These are phyloP conservation scores for Boleophthalmus pectinirostris DNA, from an alignment of 2,113 vertebrate genomes.

Conservation along the genomic window DNA sequence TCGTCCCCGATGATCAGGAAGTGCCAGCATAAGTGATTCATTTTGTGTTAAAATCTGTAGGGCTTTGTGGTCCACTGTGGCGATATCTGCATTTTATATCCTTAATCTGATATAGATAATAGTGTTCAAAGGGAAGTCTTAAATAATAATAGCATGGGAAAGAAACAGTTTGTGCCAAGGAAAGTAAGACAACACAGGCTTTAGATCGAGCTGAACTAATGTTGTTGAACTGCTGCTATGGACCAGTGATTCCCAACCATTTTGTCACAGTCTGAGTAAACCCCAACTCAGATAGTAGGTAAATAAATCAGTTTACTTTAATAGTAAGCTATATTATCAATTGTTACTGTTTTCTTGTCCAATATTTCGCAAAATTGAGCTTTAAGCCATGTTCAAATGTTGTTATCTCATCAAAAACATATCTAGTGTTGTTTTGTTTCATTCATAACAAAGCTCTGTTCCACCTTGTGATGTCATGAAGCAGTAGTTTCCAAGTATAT, in stretches of 20 bases:
- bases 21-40: constrained; percentile 14
- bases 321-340: too few relatives aligned
- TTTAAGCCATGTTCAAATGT: too few relatives aligned
- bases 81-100: constrained; percentile 3
- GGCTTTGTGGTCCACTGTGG: neutral
- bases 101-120: constrained; percentile 4
- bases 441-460: too few relatives aligned
- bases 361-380: too few relatives aligned
- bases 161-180: neutral
- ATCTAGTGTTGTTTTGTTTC: too few relatives aligned
- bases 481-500: too few relatives aligned
- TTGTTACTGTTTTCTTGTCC: too few relatives aligned
- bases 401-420: too few relatives aligned
- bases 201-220: neutral
- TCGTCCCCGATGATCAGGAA: constrained; percentile 8
- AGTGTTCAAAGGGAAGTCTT: neutral
- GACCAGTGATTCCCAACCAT: neutral
- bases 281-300: too few relatives aligned
- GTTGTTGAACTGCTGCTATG: neutral
- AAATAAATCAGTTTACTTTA: too few relatives aligned
- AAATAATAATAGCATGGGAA: neutral
- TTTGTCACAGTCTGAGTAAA: too few relatives aligned
- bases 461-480: too few relatives aligned
- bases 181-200: neutral
- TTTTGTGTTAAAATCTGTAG: constrained; percentile 24